A percentile compares a stretch with the other conserved stretches of the same genome.
phyloP scores from a whole-genome alignment of 2,113 vertebrate genomes.

The Sphaerodactylus townsendi region DNA sequence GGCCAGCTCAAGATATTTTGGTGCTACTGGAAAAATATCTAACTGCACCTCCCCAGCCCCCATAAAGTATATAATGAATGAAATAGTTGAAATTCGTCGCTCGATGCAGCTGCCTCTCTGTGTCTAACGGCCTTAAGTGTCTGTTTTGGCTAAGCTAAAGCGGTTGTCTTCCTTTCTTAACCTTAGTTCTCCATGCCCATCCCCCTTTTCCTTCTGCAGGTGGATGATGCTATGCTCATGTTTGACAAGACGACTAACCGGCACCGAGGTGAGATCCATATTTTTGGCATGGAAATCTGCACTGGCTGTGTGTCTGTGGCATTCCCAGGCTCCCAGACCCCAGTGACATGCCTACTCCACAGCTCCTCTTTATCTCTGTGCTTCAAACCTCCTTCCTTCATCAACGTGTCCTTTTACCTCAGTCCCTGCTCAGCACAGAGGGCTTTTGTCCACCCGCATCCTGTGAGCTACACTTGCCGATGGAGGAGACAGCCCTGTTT shows the following conservation, averaged over 20 bases:
- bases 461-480: conserved; percentile 71
- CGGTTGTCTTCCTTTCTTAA: background rate
- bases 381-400: conserved; percentile 68
- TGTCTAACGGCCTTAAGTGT: background rate
- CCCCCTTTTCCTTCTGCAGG: conserved; percentile 76
- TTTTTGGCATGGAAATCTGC: background rate
- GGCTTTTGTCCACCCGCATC: conserved; percentile 75
- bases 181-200: too few species aligned
- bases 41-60: background rate
- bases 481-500: conserved; percentile 67
- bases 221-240: conserved; percentile 99
- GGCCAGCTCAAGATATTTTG: background rate
- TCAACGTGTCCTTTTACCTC: conserved; percentile 66
- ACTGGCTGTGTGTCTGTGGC: conserved; percentile 6
- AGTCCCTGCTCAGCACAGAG: conserved; percentile 70
- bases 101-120: background rate
- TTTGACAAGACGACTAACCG: conserved; percentile 99
- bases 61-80: background rate
- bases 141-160: background rate
- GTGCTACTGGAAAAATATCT: too few species aligned
- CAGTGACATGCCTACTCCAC: conserved; percentile 48
- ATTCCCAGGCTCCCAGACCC: conserved; percentile 26
- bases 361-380: conserved; percentile 71
- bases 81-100: background rate
- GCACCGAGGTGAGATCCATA: conserved; percentile 87